These are phyloP conservation scores for Chaitophorus viminalis DNA, from an alignment of 2,888 invertebrate genomes.

Conservation along the genomic window DNA sequence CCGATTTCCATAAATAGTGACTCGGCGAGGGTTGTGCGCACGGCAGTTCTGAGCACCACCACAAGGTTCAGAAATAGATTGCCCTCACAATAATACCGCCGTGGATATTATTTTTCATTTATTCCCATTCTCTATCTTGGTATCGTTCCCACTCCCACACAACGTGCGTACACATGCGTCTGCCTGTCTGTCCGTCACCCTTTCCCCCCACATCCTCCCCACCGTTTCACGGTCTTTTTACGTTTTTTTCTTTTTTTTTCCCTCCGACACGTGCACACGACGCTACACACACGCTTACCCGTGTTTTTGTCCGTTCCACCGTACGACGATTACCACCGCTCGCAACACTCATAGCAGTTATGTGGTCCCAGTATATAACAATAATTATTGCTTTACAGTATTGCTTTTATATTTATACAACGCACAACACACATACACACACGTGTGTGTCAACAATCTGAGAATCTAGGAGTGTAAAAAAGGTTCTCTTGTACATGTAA, in stretches of 20 bases:
- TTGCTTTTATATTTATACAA: conserved; percentile 20
- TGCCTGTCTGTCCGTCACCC: neutral
- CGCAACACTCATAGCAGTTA: neutral
- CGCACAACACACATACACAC: neutral
- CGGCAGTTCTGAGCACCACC: conserved; percentile 33
- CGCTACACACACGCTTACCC: neutral
- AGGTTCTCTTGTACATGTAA: neutral
- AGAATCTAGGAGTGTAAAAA: conserved; percentile 6
- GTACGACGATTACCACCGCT: too few species aligned
- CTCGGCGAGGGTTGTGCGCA: conserved; percentile 56
- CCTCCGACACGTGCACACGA: neutral
- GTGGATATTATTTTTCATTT: neutral
- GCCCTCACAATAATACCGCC: conserved; percentile 24
- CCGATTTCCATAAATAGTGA: conserved; percentile 58
- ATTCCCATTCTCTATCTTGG: neutral
- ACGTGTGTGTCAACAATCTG: too few species aligned
- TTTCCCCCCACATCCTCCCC: neutral
- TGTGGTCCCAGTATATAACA: neutral
- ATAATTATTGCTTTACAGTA: neutral
- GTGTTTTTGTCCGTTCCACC: neutral
- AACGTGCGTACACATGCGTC: neutral
- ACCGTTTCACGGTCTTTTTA: neutral
- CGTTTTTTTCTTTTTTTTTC: neutral
- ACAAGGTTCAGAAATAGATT: conserved; percentile 56
- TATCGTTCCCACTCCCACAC: neutral